Base-by-base conservation (phyloP, 2,888 invertebrate species). In the Napeogenes inachia region DNA sequence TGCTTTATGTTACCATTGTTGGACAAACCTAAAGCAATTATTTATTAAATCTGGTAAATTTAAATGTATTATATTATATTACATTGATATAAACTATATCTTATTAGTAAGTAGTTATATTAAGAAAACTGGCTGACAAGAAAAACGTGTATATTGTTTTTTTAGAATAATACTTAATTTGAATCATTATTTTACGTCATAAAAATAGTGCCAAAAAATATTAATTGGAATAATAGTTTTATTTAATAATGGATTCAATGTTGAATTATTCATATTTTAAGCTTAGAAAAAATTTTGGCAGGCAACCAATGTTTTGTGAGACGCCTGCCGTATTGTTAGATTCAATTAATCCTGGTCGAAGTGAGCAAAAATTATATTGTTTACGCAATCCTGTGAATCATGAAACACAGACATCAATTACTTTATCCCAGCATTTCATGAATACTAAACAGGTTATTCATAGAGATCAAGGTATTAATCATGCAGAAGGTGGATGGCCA, bases 401-500 rank as follows among this genome's bases (percentile, higher is more conserved):
- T n/a, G 79, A 74, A 21, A 76, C 81, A 4, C 91, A 91, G 70
- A 82, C 79, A n/a, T 73, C 75, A 6, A 73, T 73, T 62, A 70
- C 70, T 42, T 75, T 77, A 59, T 80, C 86, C 5, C 74, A 81
- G 60, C 82, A 87, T 50, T 78, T 85, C 71, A 85, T 92, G 10
- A 94, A 94, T 72, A 94, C 94, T 13, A 75, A 69, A 54, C 91
- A 89, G 67, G 89, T 92, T 45, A 89, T 88, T 57, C 84, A 85
- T 60, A 81, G 84, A 35, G 66, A 75, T 6, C 82, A 84, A 42
- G 94, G 95, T 4, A 89, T 94, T 72, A 92, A 92, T 66, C 96
- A 96, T 75, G 85, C 84, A 13, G 96, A 96, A 82, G 96, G 96
- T 53, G 96, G 96, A 3, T 96, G 96, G 96, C 95, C 95, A 0